Base-by-base conservation (phyloP, 2,113 vertebrate species). In the Psilopsiagon aymara region DNA sequence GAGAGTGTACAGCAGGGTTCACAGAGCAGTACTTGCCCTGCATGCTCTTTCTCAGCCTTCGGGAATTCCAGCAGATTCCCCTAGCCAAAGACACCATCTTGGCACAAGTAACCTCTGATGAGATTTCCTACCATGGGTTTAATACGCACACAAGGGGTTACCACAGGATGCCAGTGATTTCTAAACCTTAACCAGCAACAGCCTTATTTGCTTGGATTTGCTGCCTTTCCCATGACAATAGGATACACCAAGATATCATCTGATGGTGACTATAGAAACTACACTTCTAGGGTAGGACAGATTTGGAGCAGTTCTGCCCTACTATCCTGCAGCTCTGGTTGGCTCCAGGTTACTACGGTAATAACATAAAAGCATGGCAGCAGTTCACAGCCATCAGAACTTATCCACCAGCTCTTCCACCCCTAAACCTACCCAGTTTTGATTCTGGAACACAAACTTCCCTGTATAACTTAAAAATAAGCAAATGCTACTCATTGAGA, bases 81-180 rank as follows among this genome's bases (percentile, higher is more conserved):
- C n/a, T 37, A 35, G 11, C 29, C 18, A 12, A 75, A 52, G 11
- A 67, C 3, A 15, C 14, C 3, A 27, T 20, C 20, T 62, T 29
- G 4, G 46, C 17, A 43, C 35, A 70, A 63, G 62, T 25, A 67
- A 33, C 16, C 10, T 84, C 18, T 6, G 18, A 25, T 16, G 4
- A 7, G 25, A 28, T 74, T 69, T 92, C 39, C 35, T 62, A 23
- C 4, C 44, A 7, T 11, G 5, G 12, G 2, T 59, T 73, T 60
- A 6, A 37, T 19, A 46, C 0, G 24, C 37, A 20, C 1, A 7
- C 15, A 63, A 2, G 3, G 28, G 3, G 3, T 7, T 53, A 28
- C 13, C 66, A 79, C 41, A 51, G 18, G 14, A 62, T 31, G 14
- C 12, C 46, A 67, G 70, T 3, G 24, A 62, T 67, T 82, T 67